Evolutionary conservation across 2,113 vertebrate genomes (phyloP).

Genomic region (Ictalurus punctatus): DNA sequence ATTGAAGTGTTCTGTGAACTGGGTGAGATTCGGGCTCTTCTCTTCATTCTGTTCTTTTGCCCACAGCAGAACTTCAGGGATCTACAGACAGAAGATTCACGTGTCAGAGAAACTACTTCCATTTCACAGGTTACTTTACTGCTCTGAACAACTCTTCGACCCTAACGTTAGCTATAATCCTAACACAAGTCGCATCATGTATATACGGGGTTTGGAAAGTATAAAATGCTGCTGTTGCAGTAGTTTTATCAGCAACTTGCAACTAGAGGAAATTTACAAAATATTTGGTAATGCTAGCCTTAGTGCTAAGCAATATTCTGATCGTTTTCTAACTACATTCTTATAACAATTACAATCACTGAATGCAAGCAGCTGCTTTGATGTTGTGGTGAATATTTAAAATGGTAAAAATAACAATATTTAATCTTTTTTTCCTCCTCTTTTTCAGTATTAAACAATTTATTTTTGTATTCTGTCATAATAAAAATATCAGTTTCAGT

Average conservation of each 20-base stretch:
- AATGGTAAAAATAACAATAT: neutral
- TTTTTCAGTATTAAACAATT: neutral
- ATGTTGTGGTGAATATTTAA: neutral
- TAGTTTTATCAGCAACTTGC: neutral
- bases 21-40: constrained; percentile 90
- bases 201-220: neutral
- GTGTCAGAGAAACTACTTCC: neutral
- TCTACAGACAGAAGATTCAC: constrained; percentile 67
- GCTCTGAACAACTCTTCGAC: neutral
- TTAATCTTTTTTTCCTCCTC: neutral
- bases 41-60: constrained; percentile 97
- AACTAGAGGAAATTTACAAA: neutral
- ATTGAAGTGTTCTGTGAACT: constrained; percentile 98
- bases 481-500: neutral
- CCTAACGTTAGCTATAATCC: neutral
- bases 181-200: neutral
- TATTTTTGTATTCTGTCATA: neutral
- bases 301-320: too few species aligned
- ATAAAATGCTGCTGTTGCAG: neutral
- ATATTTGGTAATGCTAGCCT: neutral
- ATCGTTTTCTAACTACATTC: too few species aligned
- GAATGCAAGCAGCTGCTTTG: neutral
- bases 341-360: neutral
- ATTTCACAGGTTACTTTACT: neutral
- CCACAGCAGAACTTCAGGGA: constrained; percentile 93